Percentiles rank a stretch among this genome's conserved stretches.
Evolutionary conservation across 2,888 invertebrate species (phyloP).

Genomic region (Archaeoteleia sp.): DNA sequence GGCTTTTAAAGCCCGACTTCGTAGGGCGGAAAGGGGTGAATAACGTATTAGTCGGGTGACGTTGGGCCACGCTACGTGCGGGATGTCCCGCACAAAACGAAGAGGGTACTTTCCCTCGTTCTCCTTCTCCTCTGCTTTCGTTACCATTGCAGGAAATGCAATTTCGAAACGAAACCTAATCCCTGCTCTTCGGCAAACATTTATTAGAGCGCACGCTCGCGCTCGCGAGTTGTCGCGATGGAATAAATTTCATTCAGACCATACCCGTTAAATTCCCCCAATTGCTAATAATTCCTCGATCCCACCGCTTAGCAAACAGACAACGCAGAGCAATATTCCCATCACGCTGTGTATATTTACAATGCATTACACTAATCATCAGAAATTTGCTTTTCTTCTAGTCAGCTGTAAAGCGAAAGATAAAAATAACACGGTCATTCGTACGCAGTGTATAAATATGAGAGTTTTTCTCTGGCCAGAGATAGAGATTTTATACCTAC

Average conservation of each 20-base stretch:
- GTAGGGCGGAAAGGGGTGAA: constrained; percentile 53
- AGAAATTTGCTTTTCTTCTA: constrained; percentile 33
- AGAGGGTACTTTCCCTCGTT: constrained; percentile 33
- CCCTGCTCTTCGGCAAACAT: constrained; percentile 48
- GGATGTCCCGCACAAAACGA: constrained; percentile 28
- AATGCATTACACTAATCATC: constrained; percentile 32
- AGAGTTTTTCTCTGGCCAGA: too few species aligned
- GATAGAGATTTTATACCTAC: too few species aligned
- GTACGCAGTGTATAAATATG: too few species aligned
- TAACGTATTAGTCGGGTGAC: constrained; percentile 64
- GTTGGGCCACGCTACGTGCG: constrained; percentile 35
- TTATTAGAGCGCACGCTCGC: constrained; percentile 47
- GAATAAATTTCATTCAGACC: constrained; percentile 51
- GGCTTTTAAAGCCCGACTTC: constrained; percentile 17
- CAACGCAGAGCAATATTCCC: constrained; percentile 15
- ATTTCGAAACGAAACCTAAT: constrained; percentile 50
- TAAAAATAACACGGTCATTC: too few species aligned
- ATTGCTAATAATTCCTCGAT: constrained; percentile 60
- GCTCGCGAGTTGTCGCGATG: constrained; percentile 45
- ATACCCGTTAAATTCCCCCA: constrained; percentile 53
- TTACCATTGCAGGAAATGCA: constrained; percentile 48
- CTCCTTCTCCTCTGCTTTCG: constrained; percentile 15
- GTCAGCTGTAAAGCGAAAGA: too few species aligned
- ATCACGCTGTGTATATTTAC: constrained; percentile 28
- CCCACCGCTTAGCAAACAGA: constrained; percentile 24